These are phyloP conservation scores for Phalera bucephala DNA, from an alignment of 2,888 invertebrate species.

Conservation along the genomic window DNA sequence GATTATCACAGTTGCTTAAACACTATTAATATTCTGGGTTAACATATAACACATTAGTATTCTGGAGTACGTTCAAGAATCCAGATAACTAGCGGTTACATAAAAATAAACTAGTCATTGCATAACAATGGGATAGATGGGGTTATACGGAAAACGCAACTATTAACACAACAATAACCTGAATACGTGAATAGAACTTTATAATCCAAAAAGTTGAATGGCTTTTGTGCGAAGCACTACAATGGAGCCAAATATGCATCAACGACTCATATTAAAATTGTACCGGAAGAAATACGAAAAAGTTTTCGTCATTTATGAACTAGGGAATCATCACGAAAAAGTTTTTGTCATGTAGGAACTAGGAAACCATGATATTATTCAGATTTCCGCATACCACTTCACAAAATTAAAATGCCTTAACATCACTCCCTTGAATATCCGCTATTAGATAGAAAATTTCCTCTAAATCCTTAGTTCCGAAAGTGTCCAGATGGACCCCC, in stretches of 20 bases:
- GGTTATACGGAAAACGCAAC: background rate
- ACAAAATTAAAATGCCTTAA: too few species aligned
- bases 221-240: background rate
- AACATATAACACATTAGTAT: too few species aligned
- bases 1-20: too few species aligned
- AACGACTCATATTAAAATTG: background rate
- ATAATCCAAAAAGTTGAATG: background rate
- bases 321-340: background rate
- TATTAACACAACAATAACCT: background rate
- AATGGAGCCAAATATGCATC: background rate
- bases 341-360: background rate
- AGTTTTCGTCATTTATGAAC: background rate
- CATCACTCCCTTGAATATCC: too few species aligned
- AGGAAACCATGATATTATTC: too few species aligned
- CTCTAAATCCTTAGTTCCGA: too few species aligned
- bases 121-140: background rate
- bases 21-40: too few species aligned
- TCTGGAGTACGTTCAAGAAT: too few species aligned
- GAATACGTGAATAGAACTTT: background rate
- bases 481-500: too few species aligned
- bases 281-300: background rate
- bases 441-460: too few species aligned
- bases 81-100: background rate
- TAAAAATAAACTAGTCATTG: background rate
- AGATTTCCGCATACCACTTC: too few species aligned